Evolutionary conservation across 1,140 invertebrate genomes (phyloP).

Genomic region (Trichogramma pretiosum): DNA sequence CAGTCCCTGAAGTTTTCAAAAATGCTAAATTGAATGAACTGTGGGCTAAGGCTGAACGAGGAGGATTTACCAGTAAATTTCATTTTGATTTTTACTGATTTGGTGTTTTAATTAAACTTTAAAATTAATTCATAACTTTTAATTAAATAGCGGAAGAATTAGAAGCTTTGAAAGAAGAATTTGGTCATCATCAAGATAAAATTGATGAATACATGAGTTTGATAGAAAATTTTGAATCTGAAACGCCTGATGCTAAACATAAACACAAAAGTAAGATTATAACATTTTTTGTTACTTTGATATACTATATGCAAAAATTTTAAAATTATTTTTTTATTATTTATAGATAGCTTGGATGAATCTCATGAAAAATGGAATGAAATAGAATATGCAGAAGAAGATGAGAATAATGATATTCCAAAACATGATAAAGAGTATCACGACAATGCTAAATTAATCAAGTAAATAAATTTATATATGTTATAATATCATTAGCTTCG

Average conservation of each 20-base stretch:
- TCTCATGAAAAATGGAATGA: conserved; percentile 49
- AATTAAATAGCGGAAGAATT: conserved; percentile 61
- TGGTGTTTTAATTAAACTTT: conserved; percentile 5
- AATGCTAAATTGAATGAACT: conserved; percentile 85
- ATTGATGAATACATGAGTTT: conserved; percentile 81
- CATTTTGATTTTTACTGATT: conserved; percentile 9
- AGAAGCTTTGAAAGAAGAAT: conserved; percentile 77
- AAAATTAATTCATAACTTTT: conserved; percentile 15
- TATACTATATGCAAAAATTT: too few relatives aligned
- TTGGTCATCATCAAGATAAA: conserved; percentile 85
- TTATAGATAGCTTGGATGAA: conserved; percentile 44
- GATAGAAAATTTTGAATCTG: too few relatives aligned
- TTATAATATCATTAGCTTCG: background rate
- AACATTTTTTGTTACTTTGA: too few relatives aligned
- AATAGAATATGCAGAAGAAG: conserved; percentile 54
- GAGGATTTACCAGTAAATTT: conserved; percentile 65
- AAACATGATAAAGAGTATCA: conserved; percentile 48
- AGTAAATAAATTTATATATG: conserved; percentile 27
- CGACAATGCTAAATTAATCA: conserved; percentile 57
- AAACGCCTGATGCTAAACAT: conserved; percentile 47
- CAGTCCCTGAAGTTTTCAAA: conserved; percentile 70
- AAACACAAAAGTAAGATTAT: conserved; percentile 55
- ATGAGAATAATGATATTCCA: conserved; percentile 54
- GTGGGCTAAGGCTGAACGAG: conserved; percentile 79
- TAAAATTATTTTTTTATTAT: conserved; percentile 21